Percentiles rank a stretch among this genome's conserved stretches.
phyloP scores from a whole-genome alignment of 2,797 vertebrate genomes.

The Pseudomugil gertrudae region DNA sequence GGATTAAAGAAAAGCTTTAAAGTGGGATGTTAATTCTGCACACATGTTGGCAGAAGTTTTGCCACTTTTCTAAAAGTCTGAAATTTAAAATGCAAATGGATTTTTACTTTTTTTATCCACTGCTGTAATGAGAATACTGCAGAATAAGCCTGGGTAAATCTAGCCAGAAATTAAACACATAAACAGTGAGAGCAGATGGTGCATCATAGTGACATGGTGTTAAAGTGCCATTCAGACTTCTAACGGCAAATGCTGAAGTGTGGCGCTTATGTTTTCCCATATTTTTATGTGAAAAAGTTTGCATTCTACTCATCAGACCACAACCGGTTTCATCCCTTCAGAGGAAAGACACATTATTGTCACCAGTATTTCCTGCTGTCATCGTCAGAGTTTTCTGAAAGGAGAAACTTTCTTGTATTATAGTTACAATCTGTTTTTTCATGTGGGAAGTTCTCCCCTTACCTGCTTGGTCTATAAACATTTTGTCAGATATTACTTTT shows the following conservation, averaged over 20 bases:
- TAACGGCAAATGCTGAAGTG: neutral
- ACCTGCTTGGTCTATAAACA: too few species aligned
- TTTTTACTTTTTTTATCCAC: neutral
- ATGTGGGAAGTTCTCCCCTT: too few species aligned
- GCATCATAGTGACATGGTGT: neutral
- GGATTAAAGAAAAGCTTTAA: neutral
- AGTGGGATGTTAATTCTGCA: neutral
- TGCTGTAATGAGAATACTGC: neutral
- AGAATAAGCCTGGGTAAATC: neutral
- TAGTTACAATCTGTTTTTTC: too few species aligned
- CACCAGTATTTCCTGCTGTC: too few species aligned
- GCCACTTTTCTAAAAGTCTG: neutral
- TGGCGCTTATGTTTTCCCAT: neutral
- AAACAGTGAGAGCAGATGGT: neutral
- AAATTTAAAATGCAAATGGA: neutral
- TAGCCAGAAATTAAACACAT: neutral
- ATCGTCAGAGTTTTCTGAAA: too few species aligned
- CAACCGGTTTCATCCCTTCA: neutral
- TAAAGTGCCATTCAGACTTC: neutral
- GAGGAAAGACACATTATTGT: too few species aligned
- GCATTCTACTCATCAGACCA: neutral
- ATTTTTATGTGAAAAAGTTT: constrained; percentile 10
- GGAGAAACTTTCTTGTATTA: too few species aligned
- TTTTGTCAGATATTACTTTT: too few species aligned
- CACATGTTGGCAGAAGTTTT: neutral